A percentile compares a stretch with the other conserved stretches of the same genome.
Conservation (phyloP, 2,888 invertebrate species). For the Mellilla xanthometata region DNA sequence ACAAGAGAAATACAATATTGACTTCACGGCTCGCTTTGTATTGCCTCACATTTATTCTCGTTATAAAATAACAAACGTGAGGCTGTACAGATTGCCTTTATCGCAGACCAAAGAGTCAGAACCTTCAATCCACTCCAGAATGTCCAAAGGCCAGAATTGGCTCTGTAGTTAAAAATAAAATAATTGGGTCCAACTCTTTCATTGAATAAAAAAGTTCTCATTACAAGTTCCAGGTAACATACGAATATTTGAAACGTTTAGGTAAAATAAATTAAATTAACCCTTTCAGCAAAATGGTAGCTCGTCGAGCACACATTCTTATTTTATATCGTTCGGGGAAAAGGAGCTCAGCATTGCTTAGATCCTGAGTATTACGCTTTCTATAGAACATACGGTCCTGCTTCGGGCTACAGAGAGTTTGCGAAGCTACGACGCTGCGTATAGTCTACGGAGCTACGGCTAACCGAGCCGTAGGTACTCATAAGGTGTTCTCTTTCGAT, state of each 20-base stretch:
- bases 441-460: too few relatives aligned
- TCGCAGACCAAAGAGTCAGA: too few relatives aligned
- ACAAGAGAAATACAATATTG: constrained; percentile 27
- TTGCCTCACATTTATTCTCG: constrained; percentile 51
- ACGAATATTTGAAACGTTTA: constrained; percentile 7
- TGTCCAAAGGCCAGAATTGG: too few relatives aligned
- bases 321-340: constrained; percentile 37
- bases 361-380: constrained; percentile 44
- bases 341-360: constrained; percentile 39
- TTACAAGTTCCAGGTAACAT: constrained; percentile 1
- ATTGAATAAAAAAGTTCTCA: neutral
- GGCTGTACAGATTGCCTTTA: constrained; percentile 1
- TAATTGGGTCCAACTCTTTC: neutral
- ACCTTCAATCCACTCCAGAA: too few relatives aligned
- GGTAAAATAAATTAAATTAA: constrained; percentile 20
- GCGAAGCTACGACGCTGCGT: too few relatives aligned
- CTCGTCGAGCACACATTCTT: constrained; percentile 26
- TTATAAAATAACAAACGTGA: constrained; percentile 26
- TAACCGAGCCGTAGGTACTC: constrained; percentile 58
- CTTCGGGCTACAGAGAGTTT: constrained; percentile 4
- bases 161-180: neutral
- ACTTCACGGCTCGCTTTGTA: constrained; percentile 37
- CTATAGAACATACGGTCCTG: constrained; percentile 42
- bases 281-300: constrained; percentile 17
- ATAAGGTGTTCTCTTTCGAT: constrained; percentile 58